Percentiles rank a stretch among this genome's conserved stretches.
phyloP scores from a whole-genome alignment of 2,797 vertebrate species.

The Pogonophryne albipinna region DNA sequence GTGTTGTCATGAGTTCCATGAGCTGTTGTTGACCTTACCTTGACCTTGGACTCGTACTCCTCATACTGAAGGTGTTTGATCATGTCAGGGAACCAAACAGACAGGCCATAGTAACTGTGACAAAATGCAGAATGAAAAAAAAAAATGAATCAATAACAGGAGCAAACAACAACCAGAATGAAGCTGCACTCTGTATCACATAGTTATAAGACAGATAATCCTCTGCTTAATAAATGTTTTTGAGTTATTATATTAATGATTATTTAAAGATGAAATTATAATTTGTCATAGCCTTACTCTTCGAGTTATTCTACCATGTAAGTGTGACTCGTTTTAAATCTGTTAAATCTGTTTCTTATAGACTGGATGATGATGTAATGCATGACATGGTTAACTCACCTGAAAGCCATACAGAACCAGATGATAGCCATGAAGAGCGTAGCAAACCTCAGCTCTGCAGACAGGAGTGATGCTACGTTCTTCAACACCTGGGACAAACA shows the following conservation, averaged over 20 bases:
- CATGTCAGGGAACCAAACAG: conserved; percentile 98
- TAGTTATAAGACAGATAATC: background rate
- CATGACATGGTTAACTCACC: conserved; percentile 77
- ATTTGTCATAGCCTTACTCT: background rate
- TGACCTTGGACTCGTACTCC: conserved; percentile 90
- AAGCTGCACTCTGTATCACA: background rate
- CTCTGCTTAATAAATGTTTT: background rate
- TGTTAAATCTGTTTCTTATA: background rate
- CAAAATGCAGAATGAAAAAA: background rate
- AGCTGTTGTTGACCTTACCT: conserved; percentile 62
- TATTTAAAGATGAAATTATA: background rate
- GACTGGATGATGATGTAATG: background rate
- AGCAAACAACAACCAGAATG: conserved; percentile 1
- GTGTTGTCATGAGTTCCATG: background rate
- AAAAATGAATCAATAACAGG: background rate
- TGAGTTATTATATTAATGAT: too few relatives aligned
- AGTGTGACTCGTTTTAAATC: background rate
- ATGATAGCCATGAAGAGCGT: conserved; percentile 94
- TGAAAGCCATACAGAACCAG: conserved; percentile 98
- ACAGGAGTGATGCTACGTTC: conserved; percentile 89
- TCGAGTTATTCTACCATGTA: background rate
- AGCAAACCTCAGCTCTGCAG: conserved; percentile 89
- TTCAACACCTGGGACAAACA: conserved; percentile 87
- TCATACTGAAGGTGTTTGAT: conserved; percentile 94
- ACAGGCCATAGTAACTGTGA: conserved; percentile 93